Evolutionary conservation across 1,140 invertebrate genomes (phyloP), one percentile per base, ranked within the genome.

Genomic region (Calliopsis andreniformis): DNA sequence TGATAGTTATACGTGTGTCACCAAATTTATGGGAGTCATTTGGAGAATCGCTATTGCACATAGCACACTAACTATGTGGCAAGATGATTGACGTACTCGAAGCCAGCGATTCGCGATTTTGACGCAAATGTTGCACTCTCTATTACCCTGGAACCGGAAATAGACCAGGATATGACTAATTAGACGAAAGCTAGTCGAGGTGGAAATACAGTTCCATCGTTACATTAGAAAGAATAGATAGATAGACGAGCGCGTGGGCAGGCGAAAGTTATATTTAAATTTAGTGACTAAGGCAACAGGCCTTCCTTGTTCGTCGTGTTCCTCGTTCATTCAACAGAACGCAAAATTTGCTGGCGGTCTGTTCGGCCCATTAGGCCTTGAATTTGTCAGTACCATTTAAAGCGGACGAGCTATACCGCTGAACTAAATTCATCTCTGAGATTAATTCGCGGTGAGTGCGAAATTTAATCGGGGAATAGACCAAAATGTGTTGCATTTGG

Each of bases 311-410:
- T 45, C n/a, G 4, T 18, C 20, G 25, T 35, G 20, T 25, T 59
- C 18, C 43, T 82, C 42, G 53, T 84, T 66, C 80, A 86, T 85
- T 85, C 82, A 83, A 39, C 55, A 58, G 49, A 81, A 79, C 68
- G 66, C 45, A 64, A 70, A 79, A 84, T 79, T 69, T 75, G 42
- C 77, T 73, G 76, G 62, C 76, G 14, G 20, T 18, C 23, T n/a
- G 14, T 45, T 35, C 18, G 23, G n/a, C 10, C 20, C 35, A 25
- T 51, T 51, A 51, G n/a, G 35, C 73, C 64, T 68, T 76, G 64
- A 76, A 59, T 59, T 59, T 18, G 18, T 20, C 49, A 56, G 30
- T 76, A 61, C 73, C 73, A 67, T 76, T 59, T 76, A 49, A 59
- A 68, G 43, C 5, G 14, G 20, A 14, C 35, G 23, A 61, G 35